Conservation (phyloP, 2,888 invertebrate genomes). For the Rhamphomyia laevipes region DNA sequence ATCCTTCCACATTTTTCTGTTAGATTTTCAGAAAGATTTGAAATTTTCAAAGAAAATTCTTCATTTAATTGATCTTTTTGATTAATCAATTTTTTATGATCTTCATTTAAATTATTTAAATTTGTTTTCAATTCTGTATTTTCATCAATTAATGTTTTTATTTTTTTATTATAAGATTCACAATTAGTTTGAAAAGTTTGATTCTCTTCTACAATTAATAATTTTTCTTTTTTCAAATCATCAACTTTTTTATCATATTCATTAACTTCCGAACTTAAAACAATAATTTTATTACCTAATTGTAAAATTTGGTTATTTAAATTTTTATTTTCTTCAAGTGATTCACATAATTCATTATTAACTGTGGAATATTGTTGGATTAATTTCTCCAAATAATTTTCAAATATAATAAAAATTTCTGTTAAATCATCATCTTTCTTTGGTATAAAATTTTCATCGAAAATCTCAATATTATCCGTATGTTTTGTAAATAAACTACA, state of each 20-base stretch:
- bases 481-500: slow-evolving; percentile 13
- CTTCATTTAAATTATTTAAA: slow-evolving; percentile 8
- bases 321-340: neutral
- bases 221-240: neutral
- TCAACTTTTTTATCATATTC: slow-evolving; percentile 1
- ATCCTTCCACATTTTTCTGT: slow-evolving; percentile 1
- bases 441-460: slow-evolving; percentile 14
- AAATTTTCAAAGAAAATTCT: neutral
- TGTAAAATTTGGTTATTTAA: neutral
- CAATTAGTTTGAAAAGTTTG: neutral
- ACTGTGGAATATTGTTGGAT: slow-evolving; percentile 16
- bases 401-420: slow-evolving; percentile 20
- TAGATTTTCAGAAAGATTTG: neutral
- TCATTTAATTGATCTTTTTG: slow-evolving; percentile 9
- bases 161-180: neutral
- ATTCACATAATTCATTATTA: slow-evolving; percentile 7
- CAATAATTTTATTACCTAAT: neutral
- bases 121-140: neutral
- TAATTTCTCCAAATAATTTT: slow-evolving; percentile 22
- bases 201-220: neutral
- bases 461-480: slow-evolving; percentile 15
- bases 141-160: neutral
- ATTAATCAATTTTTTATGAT: slow-evolving; percentile 9
- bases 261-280: neutral
- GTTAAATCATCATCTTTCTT: slow-evolving; percentile 14